A percentile compares a stretch with the other conserved stretches of the same genome.
Evolutionary conservation across 2,113 vertebrate genomes (phyloP).

Genomic region (Phalacrocorax pelagicus): DNA sequence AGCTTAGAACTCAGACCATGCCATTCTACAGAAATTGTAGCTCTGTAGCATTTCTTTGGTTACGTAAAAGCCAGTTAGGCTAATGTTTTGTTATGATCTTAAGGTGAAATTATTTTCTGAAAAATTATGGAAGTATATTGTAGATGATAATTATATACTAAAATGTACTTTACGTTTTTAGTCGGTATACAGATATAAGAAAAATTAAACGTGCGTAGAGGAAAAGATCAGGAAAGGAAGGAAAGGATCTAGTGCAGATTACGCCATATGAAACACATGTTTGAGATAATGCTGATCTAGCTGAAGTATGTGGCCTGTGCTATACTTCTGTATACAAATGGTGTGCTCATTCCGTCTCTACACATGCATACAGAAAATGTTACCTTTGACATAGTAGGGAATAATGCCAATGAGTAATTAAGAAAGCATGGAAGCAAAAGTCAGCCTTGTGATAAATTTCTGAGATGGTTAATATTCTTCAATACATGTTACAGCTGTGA

Average conservation of each 20-base stretch:
- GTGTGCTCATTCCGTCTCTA: background rate
- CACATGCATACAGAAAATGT: background rate
- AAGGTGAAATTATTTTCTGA: background rate
- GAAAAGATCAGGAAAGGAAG: slow-evolving; percentile 26
- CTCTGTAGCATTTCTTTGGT: background rate
- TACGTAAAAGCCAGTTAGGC: background rate
- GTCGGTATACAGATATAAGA: background rate
- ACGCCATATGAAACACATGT: background rate
- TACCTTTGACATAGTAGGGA: slow-evolving; percentile 5
- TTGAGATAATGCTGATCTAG: slow-evolving; percentile 21
- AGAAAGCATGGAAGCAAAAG: slow-evolving; percentile 5
- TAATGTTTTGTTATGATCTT: background rate
- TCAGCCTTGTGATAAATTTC: background rate
- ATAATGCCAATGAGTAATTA: slow-evolving; percentile 2
- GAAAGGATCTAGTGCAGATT: slow-evolving; percentile 47
- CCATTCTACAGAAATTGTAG: background rate
- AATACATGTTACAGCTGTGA: background rate
- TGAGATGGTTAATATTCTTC: background rate
- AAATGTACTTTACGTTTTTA: background rate
- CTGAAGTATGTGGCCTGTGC: background rate
- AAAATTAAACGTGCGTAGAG: background rate
- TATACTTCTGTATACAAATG: background rate
- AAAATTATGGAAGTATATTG: background rate
- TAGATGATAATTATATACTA: background rate
- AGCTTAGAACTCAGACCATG: background rate